Base-by-base conservation (phyloP, 2,888 invertebrate genomes). In the Amorpha juglandis region DNA sequence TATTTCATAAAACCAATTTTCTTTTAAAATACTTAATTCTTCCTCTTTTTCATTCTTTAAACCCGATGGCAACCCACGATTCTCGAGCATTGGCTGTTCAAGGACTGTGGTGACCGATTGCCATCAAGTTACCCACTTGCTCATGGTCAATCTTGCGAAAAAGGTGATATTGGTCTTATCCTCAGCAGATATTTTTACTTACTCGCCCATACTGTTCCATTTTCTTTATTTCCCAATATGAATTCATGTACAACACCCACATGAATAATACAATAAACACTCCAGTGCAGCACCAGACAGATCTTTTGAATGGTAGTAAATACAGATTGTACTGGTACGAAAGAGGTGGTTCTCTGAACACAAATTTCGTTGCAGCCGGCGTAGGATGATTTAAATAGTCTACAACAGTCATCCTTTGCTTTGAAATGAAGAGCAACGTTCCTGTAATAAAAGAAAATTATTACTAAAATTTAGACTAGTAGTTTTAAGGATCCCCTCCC, bases 301-400 rank as follows among this genome's bases (percentile, higher is more conserved):
- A 78, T 1, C 83, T 84, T 47, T 93, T 90, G 76, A 96, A 96
- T 0, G 96, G 95, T 48, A 96, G 81, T 0, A 94, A 83, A 76
- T 95, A 96, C 67, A 96, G 91, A 78, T 96, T 96, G 69, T 94
- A 93, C 8, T 95, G 94, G 67, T 94, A 94, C 0, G 96, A 95
- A 7, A 96, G 83, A 2, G 95, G 94, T 0, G 96, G 96, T 67
- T 95, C 94, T 7, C 95, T 93, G 79, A 96, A 96, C 62, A 96
- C 88, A 73, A 96, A 95, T 67, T 84, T 90, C 0, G 92, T 76
- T 3, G 78, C 78, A 0, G 89, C 78, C 11, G 84, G 81, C 0
- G 87, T 82, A 0, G 94, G 92, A 65, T 87, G 82, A 0, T 89
- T 84, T 33, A 95, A 73, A 74, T 89, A 95, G 38, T 94, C 93